A percentile compares a stretch with the other conserved stretches of the same genome.
phyloP scores from a whole-genome alignment of 1,140 invertebrate species.

The Rhizoglyphus robini region DNA sequence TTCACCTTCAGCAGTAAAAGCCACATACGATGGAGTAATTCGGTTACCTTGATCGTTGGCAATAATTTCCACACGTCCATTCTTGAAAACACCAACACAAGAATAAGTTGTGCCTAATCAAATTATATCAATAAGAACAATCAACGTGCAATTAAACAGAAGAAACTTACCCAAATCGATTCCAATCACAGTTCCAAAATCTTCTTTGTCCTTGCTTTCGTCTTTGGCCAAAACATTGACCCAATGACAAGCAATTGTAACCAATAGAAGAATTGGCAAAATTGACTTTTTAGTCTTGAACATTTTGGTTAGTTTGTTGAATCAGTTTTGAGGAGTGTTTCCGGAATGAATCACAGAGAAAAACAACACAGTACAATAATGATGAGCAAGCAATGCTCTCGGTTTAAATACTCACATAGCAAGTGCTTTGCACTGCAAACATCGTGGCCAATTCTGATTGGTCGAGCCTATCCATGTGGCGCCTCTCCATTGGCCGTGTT shows the following conservation, averaged over 20 bases:
- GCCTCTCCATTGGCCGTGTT: no score
- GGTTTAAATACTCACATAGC: no score
- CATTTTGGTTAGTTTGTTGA: no score
- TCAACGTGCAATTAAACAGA: background rate
- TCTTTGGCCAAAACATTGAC: background rate
- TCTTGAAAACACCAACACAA: constrained; percentile 96
- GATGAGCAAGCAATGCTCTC: no score
- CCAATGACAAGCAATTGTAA: background rate
- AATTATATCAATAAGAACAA: constrained; percentile 33
- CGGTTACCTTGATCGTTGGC: constrained; percentile 97
- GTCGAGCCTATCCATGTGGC: no score
- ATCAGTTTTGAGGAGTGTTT: no score
- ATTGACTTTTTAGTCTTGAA: no score
- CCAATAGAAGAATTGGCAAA: background rate
- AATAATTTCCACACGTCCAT: constrained; percentile 93
- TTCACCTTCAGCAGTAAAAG: constrained; percentile 86
- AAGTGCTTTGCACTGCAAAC: background rate
- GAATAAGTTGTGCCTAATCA: constrained; percentile 74
- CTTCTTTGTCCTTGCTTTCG: background rate
- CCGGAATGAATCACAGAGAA: no score
- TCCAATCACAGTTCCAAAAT: constrained; percentile 82
- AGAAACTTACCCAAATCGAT: constrained; percentile 76
- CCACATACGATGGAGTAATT: constrained; percentile 94
- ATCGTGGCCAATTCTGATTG: background rate
- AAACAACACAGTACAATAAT: no score